Evolutionary conservation across 1,140 invertebrate species (phyloP).

Genomic region (Saccostrea cuccullata): DNA sequence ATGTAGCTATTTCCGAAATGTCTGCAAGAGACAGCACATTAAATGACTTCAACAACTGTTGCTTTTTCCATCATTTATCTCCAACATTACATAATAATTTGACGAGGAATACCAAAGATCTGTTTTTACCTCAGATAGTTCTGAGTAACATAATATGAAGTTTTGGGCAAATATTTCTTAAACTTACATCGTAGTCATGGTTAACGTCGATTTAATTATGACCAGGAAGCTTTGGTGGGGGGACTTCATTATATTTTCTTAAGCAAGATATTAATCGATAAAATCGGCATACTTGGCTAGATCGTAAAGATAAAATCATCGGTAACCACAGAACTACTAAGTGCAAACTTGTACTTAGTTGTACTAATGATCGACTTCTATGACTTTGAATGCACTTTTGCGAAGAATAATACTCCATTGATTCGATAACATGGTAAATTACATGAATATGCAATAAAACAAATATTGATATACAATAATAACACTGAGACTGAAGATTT

Average conservation of each 20-base stretch:
- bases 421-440: no score
- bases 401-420: no score
- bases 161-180: neutral
- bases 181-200: neutral
- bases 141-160: neutral
- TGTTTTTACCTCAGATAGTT: neutral
- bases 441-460: no score
- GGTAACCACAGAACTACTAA: neutral
- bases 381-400: neutral
- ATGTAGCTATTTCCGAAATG: neutral
- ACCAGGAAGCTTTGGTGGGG: neutral
- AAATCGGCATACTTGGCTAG: neutral
- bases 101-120: neutral
- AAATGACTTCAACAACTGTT: neutral
- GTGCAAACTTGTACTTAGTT: neutral
- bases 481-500: no score
- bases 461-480: no score
- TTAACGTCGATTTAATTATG: neutral
- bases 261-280: neutral
- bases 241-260: neutral
- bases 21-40: neutral
- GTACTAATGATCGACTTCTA: neutral
- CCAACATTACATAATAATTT: neutral
- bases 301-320: neutral
- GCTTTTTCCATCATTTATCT: slow-evolving; percentile 21